phyloP scores from a whole-genome alignment of 1,140 invertebrate species.

The Drosophila funebris region DNA sequence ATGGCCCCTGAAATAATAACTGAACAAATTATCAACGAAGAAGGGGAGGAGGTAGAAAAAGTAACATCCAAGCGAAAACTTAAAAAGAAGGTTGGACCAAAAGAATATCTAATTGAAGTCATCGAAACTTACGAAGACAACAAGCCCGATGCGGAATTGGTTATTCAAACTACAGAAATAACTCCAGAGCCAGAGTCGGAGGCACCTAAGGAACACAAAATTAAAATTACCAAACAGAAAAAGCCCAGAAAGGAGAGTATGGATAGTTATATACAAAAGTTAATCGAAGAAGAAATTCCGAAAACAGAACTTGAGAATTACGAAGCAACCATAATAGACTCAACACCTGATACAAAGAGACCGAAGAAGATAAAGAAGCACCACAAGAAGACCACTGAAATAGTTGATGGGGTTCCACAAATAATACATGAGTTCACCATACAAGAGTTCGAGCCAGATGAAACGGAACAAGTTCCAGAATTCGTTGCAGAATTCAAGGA shows the following conservation, averaged over 20 bases:
- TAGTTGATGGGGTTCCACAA: conserved; percentile 61
- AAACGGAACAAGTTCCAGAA: conserved; percentile 17
- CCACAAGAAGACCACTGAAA: conserved; percentile 57
- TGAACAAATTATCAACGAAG: conserved; percentile 78
- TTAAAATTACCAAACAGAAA: conserved; percentile 60
- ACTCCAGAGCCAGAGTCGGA: conserved; percentile 63
- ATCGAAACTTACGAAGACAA: conserved; percentile 77
- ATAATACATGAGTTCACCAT: conserved; percentile 63
- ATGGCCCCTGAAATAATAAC: conserved; percentile 60
- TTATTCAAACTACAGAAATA: conserved; percentile 72
- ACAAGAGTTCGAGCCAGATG: conserved; percentile 56
- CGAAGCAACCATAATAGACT: conserved; percentile 42
- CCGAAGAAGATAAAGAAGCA: conserved; percentile 76
- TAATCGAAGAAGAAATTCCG: conserved; percentile 72
- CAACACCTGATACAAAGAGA: conserved; percentile 51
- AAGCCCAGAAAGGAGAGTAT: conserved; percentile 59
- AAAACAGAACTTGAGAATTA: conserved; percentile 58
- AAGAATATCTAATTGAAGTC: conserved; percentile 74
- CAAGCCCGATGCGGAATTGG: conserved; percentile 64
- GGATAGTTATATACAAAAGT: conserved; percentile 62
- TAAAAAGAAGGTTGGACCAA: conserved; percentile 64
- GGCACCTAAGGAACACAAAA: conserved; percentile 61
- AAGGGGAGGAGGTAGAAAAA: conserved; percentile 67
- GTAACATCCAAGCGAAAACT: conserved; percentile 66
- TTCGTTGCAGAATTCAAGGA: conserved; percentile 30